Conservation (phyloP, 2,888 invertebrate species). For the Diabrotica balteata region DNA sequence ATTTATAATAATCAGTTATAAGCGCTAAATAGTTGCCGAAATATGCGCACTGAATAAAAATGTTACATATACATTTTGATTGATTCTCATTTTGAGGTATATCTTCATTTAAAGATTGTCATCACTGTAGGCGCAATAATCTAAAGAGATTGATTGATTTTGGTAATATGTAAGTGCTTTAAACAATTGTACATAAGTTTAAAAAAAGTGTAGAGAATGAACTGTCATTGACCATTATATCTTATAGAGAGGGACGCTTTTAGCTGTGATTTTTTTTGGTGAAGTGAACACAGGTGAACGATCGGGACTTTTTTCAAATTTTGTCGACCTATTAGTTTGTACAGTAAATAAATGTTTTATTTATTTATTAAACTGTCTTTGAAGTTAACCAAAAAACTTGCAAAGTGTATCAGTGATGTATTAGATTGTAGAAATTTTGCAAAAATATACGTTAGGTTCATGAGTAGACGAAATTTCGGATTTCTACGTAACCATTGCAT, state of each 20-base stretch:
- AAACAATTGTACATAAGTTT: constrained; percentile 39
- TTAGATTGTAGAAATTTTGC: neutral
- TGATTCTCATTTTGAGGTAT: too few relatives aligned
- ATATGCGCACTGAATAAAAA: too few relatives aligned
- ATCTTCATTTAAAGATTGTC: neutral
- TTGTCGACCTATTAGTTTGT: constrained; percentile 31
- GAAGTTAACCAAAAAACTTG: constrained; percentile 23
- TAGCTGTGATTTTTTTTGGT: constrained; percentile 57
- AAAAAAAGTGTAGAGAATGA: constrained; percentile 28
- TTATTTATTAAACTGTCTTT: constrained; percentile 29
- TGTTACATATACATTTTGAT: too few relatives aligned
- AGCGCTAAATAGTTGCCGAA: too few relatives aligned
- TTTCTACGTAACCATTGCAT: neutral
- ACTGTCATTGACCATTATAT: constrained; percentile 19
- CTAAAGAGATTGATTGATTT: constrained; percentile 1
- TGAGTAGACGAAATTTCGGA: constrained; percentile 8
- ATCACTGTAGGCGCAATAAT: constrained; percentile 6
- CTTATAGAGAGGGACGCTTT: constrained; percentile 37
- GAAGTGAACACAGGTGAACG: constrained; percentile 59
- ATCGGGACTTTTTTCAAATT: constrained; percentile 42
- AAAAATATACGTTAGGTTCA: constrained; percentile 1
- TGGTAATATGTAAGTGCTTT: constrained; percentile 19
- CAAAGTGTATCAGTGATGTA: too few relatives aligned
- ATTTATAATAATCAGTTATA: too few relatives aligned
- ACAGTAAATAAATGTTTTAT: constrained; percentile 35